phyloP scores from a whole-genome alignment of 2,888 invertebrate genomes.

The Sarcophaga subvicina region DNA sequence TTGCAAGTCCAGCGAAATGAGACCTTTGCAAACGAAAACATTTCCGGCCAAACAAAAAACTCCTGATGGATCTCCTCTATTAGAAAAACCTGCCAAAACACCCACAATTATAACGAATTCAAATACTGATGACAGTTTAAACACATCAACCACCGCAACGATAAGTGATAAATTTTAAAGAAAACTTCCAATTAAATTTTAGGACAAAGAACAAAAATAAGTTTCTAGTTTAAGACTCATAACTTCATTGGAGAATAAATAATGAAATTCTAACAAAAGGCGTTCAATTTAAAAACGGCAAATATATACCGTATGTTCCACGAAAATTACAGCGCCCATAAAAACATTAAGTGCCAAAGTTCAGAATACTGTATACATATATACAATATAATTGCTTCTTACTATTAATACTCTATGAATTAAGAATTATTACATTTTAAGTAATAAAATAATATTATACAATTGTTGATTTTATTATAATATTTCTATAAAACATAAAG shows the following conservation, averaged over 20 bases:
- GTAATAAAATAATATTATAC: no score
- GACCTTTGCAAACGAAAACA: slow-evolving; percentile 68
- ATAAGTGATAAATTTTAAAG: slow-evolving; percentile 37
- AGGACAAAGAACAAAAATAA: neutral
- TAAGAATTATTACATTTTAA: no score
- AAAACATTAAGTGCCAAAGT: no score
- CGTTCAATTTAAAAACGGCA: no score
- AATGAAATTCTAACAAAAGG: no score
- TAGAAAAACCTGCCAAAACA: slow-evolving; percentile 67
- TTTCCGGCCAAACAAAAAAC: slow-evolving; percentile 70
- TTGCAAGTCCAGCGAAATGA: slow-evolving; percentile 73
- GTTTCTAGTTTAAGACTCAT: neutral
- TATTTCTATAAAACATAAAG: no score
- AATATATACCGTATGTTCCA: no score
- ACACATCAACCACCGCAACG: slow-evolving; percentile 44
- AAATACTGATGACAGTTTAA: slow-evolving; percentile 49
- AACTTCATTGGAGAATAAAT: neutral
- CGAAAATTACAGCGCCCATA: no score
- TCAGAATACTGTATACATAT: no score
- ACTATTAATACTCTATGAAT: no score
- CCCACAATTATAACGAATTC: slow-evolving; percentile 26
- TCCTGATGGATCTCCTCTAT: slow-evolving; percentile 76
- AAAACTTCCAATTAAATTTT: neutral
- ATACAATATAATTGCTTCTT: no score
- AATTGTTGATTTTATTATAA: no score